These are phyloP conservation scores for Chondrilla cf. caribensis DNA, from an alignment of 37 sponge, comb jelly and placozoan species.

Conservation along the genomic window DNA sequence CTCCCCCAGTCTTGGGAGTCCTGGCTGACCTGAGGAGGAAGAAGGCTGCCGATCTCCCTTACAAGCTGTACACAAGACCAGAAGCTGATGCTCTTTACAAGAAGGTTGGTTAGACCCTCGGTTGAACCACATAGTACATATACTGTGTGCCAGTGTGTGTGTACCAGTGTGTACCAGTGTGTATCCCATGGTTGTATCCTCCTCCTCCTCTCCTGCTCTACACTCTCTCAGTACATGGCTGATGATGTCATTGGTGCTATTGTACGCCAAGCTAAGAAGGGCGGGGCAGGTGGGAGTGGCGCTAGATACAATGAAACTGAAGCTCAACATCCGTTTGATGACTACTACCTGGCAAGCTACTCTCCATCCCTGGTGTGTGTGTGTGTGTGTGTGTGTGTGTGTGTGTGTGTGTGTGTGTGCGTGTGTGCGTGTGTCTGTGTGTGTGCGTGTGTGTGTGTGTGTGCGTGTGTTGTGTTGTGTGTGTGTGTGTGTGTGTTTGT, in stretches of 20 bases:
- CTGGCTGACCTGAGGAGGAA: slow-evolving; percentile 1
- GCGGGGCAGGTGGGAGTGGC: not conserved
- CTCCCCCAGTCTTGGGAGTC: not conserved
- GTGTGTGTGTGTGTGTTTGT: slow-evolving; percentile 38
- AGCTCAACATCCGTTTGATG: not conserved
- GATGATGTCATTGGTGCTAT: not conserved
- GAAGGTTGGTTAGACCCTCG: slow-evolving; percentile 42
- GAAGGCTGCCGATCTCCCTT: slow-evolving; percentile 16
- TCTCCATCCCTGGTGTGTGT: not conserved
- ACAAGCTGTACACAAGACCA: slow-evolving; percentile 35
- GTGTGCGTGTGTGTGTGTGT: slow-evolving; percentile 35
- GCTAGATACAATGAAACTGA: not conserved
- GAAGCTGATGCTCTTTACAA: slow-evolving; percentile 73
- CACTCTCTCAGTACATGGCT: not conserved
- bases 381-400: slow-evolving; percentile 19
- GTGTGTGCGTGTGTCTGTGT: slow-evolving; percentile 32
- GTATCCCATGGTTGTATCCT: no score
- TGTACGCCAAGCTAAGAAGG: not conserved
- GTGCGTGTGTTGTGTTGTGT: not conserved
- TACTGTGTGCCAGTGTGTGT: no score
- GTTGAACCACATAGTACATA: no score
- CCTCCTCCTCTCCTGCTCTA: no score
- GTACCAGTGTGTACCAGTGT: no score
- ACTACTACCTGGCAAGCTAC: slow-evolving; percentile 2
- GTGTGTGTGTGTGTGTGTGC: slow-evolving; percentile 39